A percentile compares a stretch with the other conserved stretches of the same genome.
Evolutionary conservation across 2,888 invertebrate species (phyloP).

Genomic region (Ypsolopha sequella): DNA sequence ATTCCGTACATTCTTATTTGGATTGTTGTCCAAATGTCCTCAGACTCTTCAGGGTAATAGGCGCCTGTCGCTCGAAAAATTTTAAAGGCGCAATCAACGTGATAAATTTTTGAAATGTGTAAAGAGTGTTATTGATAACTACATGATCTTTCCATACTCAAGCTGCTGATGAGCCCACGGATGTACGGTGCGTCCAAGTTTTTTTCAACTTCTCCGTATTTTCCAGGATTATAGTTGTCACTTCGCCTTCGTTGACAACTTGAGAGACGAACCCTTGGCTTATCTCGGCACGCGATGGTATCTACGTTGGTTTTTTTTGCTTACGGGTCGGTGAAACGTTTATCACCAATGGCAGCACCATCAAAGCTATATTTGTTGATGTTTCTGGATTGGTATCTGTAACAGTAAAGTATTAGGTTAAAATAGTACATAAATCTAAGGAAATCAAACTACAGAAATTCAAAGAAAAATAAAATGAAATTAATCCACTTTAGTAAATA

Average conservation of each 20-base stretch:
- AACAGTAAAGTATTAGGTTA: background rate
- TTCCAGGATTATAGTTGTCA: background rate
- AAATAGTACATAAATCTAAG: background rate
- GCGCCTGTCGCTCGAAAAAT: constrained; percentile 8
- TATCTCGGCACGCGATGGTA: background rate
- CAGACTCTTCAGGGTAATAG: constrained; percentile 7
- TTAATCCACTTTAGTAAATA: background rate
- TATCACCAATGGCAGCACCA: background rate
- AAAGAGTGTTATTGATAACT: constrained; percentile 3
- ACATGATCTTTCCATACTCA: background rate
- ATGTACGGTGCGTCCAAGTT: background rate
- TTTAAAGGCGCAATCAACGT: constrained; percentile 8
- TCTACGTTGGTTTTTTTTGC: background rate
- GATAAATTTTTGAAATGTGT: constrained; percentile 4
- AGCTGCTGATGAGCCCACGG: background rate
- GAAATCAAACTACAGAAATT: background rate
- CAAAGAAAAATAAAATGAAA: background rate
- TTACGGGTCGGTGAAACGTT: background rate
- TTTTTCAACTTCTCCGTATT: background rate
- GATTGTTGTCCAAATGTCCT: constrained; percentile 6
- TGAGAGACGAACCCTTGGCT: background rate
- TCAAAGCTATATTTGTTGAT: background rate
- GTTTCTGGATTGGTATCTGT: background rate
- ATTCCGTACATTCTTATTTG: constrained; percentile 7
- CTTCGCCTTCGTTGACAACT: background rate